These are phyloP conservation scores for Chloromyia formosa DNA, from an alignment of 2,888 invertebrate genomes.

Conservation along the genomic window DNA sequence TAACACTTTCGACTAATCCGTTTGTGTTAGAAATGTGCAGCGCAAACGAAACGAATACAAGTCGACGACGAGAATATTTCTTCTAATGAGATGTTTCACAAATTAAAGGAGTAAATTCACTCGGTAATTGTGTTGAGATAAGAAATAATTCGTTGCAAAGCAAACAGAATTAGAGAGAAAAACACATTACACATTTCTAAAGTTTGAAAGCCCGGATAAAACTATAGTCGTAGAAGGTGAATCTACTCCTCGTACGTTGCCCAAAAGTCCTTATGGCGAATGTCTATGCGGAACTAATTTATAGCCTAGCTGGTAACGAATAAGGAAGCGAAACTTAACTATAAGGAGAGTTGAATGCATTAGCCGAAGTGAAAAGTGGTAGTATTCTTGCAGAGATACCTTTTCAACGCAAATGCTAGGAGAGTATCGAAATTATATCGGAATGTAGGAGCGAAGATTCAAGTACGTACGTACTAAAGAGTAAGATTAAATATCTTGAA, in stretches of 20 bases:
- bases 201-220: slow-evolving; percentile 29
- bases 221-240: not conserved
- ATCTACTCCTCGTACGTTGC: not conserved
- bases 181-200: slow-evolving; percentile 37
- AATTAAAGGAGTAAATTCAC: slow-evolving; percentile 41
- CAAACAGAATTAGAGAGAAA: slow-evolving; percentile 43
- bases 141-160: slow-evolving; percentile 42
- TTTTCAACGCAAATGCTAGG: too few species aligned
- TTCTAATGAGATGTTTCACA: slow-evolving; percentile 41
- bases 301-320: slow-evolving; percentile 9
- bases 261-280: not conserved
- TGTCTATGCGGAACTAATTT: slow-evolving; percentile 21
- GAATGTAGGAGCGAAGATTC: too few species aligned
- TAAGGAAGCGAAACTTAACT: slow-evolving; percentile 1
- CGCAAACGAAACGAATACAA: not conserved
- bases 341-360: slow-evolving; percentile 32
- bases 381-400: not conserved
- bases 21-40: not conserved
- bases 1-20: slow-evolving; percentile 29
- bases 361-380: slow-evolving; percentile 26
- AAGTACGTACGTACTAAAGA: slow-evolving; percentile 15
- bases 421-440: too few species aligned
- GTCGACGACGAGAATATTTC: not conserved
- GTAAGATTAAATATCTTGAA: slow-evolving; percentile 36
- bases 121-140: slow-evolving; percentile 43